phyloP scores from a whole-genome alignment of 2,797 vertebrate genomes.

The Synaphobranchus kaupii region DNA sequence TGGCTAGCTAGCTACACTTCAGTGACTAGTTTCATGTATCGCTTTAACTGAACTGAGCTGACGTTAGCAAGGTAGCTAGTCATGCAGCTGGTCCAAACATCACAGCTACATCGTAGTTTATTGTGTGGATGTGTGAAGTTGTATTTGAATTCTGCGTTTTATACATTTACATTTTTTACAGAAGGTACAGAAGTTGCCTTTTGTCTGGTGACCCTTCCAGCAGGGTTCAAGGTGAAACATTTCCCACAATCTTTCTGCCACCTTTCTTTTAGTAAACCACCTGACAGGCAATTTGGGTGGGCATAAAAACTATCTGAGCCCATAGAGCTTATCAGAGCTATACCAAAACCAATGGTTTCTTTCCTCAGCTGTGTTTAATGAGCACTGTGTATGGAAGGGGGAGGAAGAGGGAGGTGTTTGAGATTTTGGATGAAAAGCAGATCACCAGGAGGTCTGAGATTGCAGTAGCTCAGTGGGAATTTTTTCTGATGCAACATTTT shows the following conservation, averaged over 20 bases:
- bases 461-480: background rate
- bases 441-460: background rate
- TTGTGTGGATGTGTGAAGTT: too few species aligned
- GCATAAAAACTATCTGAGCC: background rate
- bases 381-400: background rate
- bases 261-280: background rate
- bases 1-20: too few species aligned
- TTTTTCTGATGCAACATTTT: slow-evolving; percentile 9
- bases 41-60: too few species aligned
- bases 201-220: background rate
- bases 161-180: too few species aligned
- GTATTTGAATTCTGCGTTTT: too few species aligned
- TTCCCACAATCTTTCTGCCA: background rate
- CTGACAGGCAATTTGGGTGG: background rate
- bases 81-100: too few species aligned
- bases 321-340: background rate
- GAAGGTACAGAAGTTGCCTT: too few species aligned
- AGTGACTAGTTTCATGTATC: too few species aligned
- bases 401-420: slow-evolving; percentile 3
- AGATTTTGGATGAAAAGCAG: slow-evolving; percentile 6
- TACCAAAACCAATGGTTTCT: background rate
- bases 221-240: background rate
- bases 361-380: background rate
- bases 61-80: too few species aligned
- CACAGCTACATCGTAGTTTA: too few species aligned